Evolutionary conservation across 1,140 invertebrate genomes (phyloP).

Genomic region (Macrotrachela quadricornifera): DNA sequence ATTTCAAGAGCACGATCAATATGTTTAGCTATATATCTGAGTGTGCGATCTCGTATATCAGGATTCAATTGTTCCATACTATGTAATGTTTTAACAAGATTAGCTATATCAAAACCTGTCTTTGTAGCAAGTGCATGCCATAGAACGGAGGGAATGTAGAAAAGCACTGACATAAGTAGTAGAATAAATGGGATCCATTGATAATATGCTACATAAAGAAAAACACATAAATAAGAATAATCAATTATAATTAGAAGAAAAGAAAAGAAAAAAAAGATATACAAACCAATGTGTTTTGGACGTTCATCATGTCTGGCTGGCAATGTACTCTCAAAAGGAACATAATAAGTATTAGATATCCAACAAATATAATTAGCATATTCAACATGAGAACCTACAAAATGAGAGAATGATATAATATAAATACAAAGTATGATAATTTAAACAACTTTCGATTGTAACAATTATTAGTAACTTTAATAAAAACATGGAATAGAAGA

Average conservation of each 20-base stretch:
- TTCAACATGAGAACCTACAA: conserved; percentile 11
- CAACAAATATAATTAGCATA: conserved; percentile 29
- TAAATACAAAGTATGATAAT: too few species aligned
- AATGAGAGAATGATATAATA: too few species aligned
- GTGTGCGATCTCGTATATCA: conserved; percentile 21
- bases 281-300: too few species aligned
- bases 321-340: conserved; percentile 12
- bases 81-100: conserved; percentile 3
- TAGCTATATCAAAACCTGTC: conserved; percentile 5
- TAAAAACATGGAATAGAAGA: too few species aligned
- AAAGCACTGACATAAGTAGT: conserved; percentile 22
- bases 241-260: too few species aligned
- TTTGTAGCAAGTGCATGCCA: conserved; percentile 14
- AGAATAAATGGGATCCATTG: conserved; percentile 28
- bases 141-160: conserved; percentile 21
- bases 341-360: conserved; percentile 33
- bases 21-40: conserved; percentile 26
- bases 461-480: too few species aligned
- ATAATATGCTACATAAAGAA: conserved; percentile 16
- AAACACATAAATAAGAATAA: too few species aligned
- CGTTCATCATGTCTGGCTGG: background rate
- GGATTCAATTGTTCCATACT: conserved; percentile 14
- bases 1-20: conserved; percentile 27
- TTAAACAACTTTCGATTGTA: too few species aligned
- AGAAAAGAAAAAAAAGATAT: too few species aligned